Evolutionary conservation across 2,113 vertebrate species (phyloP), one percentile per base, ranked within the genome.

Genomic region (Nothoprocta pentlandii): DNA sequence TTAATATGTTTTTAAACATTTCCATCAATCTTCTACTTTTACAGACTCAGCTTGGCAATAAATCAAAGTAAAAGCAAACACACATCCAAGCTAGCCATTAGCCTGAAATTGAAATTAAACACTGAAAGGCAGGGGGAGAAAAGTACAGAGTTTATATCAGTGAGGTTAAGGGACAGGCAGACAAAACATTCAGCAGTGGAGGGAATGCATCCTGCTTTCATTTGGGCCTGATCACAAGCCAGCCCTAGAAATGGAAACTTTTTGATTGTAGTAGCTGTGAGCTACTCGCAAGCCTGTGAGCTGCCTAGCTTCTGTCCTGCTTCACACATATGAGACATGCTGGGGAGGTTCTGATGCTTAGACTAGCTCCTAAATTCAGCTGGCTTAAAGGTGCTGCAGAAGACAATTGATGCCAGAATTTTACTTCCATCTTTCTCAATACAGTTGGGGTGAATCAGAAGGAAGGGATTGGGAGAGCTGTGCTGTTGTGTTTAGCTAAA

Each of bases 101-200:
- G 70, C 51, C 81, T 95, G 86, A 56, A 67, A 81, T 15, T 94
- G 89, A 94, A 97, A 95, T 94, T 94, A 96, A 96, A 80, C 56
- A 77, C 28, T 87, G 93, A 75, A 86, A 23, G 4, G n/a, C 36
- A 6, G 8, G 9, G 6, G 10, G 26, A 13, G 4, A 7, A 12
- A 89, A 92, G 74, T 5, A 53, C 12, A 84, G 59, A 85, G 73
- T 80, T 97, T 90, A 95, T 74, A 95, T 92, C 69, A 91, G 83
- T 56, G 80, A 85, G 81, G 87, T 92, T 95, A 92, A 89, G 93
- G 89, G 96, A 89, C 73, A 94, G 85, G 93, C 67, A 95, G 84
- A 86, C 95, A 93, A 95, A 96, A 89, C 80, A 62, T 56, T 85
- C 26, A 78, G 83, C 93, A 84, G 47, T 73, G 91, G 82, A 71